These are phyloP conservation scores for Regulus satrapa DNA, from an alignment of 2,113 vertebrate genomes.

Conservation along the genomic window DNA sequence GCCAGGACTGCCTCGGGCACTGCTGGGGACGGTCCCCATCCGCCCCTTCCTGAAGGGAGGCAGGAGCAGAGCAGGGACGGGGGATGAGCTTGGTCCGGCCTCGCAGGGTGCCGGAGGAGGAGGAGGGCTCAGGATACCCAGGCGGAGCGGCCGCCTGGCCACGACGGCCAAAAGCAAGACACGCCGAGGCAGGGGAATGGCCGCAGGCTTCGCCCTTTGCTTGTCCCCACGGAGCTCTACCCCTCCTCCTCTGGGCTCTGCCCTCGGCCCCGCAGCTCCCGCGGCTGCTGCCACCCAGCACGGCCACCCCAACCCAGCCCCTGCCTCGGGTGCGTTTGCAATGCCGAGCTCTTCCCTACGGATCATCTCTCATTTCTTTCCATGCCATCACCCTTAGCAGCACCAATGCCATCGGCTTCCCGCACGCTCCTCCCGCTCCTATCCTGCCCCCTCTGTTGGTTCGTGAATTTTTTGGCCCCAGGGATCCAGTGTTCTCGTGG, in stretches of 20 bases:
- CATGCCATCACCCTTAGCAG: neutral
- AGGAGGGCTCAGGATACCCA: neutral
- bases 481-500: neutral
- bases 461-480: constrained; percentile 41
- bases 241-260: neutral
- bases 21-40: neutral
- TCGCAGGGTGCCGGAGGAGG: neutral
- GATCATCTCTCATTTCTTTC: neutral
- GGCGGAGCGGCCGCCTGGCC: neutral
- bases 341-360: neutral
- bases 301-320: neutral
- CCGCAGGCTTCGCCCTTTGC: neutral
- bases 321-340: neutral
- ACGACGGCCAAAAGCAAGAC: accelerated
- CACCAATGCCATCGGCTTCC: neutral
- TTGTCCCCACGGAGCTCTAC: neutral
- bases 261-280: neutral
- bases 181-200: neutral
- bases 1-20: neutral
- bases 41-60: neutral
- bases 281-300: neutral
- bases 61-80: neutral
- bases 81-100: neutral
- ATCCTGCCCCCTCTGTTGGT: neutral
- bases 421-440: neutral